phyloP scores from a whole-genome alignment of 2,113 vertebrate genomes.

The Ascaphus truei region DNA sequence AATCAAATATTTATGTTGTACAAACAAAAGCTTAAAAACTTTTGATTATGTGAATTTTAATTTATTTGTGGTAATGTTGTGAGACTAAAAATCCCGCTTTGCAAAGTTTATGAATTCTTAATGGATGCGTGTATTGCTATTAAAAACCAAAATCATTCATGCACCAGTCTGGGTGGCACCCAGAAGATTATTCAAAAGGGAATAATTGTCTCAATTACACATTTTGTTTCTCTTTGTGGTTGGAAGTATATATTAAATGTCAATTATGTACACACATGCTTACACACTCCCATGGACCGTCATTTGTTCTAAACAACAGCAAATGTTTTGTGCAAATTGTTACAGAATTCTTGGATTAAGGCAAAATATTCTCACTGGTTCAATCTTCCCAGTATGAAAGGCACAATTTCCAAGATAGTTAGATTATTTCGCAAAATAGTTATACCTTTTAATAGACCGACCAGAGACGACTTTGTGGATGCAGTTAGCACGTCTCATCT shows the following conservation, averaged over 20 bases:
- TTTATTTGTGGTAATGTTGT: constrained; percentile 64
- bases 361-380: too few species aligned
- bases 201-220: constrained; percentile 59
- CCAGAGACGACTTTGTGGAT: too few species aligned
- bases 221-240: constrained; percentile 44
- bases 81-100: constrained; percentile 59
- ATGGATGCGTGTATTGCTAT: constrained; percentile 58
- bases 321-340: constrained; percentile 1
- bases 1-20: constrained; percentile 63
- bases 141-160: constrained; percentile 57
- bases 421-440: too few species aligned
- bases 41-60: constrained; percentile 67
- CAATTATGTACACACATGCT: constrained; percentile 18
- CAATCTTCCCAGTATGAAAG: too few species aligned
- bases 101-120: constrained; percentile 67
- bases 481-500: too few species aligned
- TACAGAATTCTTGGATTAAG: background rate
- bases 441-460: too few species aligned
- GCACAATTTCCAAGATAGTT: too few species aligned
- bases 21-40: constrained; percentile 59
- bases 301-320: constrained; percentile 15
- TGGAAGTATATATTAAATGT: constrained; percentile 10
- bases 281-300: background rate
- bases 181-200: constrained; percentile 62
- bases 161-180: constrained; percentile 65